phyloP scores from a whole-genome alignment of 2,888 invertebrate genomes.

The Heliothis peltigera region DNA sequence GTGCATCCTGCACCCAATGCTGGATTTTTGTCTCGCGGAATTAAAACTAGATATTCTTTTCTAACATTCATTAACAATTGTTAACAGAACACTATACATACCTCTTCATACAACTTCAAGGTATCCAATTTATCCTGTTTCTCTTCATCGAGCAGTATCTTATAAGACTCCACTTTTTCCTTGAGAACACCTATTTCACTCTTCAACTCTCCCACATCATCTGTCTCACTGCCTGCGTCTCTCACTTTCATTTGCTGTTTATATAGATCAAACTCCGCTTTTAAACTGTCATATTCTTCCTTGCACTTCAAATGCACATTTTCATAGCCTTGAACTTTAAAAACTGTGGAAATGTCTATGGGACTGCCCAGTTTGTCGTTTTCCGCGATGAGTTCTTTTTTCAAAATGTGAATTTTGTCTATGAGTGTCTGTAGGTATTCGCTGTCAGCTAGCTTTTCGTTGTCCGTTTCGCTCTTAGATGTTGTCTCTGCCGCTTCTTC shows the following conservation, averaged over 20 bases:
- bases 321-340: constrained; percentile 83
- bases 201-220: constrained; percentile 86
- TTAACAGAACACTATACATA: constrained; percentile 62
- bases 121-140: constrained; percentile 91
- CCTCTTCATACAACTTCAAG: constrained; percentile 89
- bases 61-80: too few relatives aligned
- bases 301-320: constrained; percentile 90
- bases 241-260: constrained; percentile 82
- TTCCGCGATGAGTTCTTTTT: constrained; percentile 90
- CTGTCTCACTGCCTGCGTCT: constrained; percentile 69
- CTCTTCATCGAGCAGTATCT: constrained; percentile 91
- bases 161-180: constrained; percentile 91
- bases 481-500: constrained; percentile 65
- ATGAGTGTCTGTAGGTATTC: constrained; percentile 90
- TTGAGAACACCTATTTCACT: constrained; percentile 91
- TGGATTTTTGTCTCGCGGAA: too few relatives aligned
- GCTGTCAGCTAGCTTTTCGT: constrained; percentile 83
- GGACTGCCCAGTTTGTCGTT: constrained; percentile 91
- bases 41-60: too few relatives aligned
- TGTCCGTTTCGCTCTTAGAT: constrained; percentile 84
- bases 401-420: constrained; percentile 91
- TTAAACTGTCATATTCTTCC: constrained; percentile 91
- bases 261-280: constrained; percentile 92
- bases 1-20: too few relatives aligned
- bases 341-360: constrained; percentile 89